Evolutionary conservation across 53 echinoderm and acorn worm species (phyloP), one percentile per base, ranked within the genome.

Genomic region (Patiria pectinifera): DNA sequence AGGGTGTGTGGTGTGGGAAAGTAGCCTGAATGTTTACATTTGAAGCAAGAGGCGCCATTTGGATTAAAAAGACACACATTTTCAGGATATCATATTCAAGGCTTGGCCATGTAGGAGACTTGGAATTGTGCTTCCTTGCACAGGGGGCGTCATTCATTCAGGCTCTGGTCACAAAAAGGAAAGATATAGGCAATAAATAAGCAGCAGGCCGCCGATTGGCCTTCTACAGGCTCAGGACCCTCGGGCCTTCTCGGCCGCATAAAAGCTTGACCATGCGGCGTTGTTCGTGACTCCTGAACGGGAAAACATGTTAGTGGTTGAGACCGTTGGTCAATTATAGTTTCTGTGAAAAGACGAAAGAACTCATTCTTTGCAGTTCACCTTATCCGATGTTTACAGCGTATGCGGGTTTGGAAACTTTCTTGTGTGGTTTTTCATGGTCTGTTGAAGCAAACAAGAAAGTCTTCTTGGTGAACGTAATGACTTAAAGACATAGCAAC

Each of bases 261-360:
- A 69, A 47, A 46, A 11, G 18, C 46, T 81, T 90, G 90, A 80
- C 90, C 86, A 90, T 66, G 80, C 90, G 46, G 90, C 77, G 16
- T 90, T 90, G 88, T 88, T 60, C 69, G 62, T 87, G 87, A 87
- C 76, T 78, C 48, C 4, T 87, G 46, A 78, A 87, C 87, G 72
- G 72, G 87, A 87, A 87, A 87, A 87, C 24, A 59, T 24, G 63
- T 59, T n/a, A 24, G 4, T 66, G 26, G 11, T 23, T 47, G 21
- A 23, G 61, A 62, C 59, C 62, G 74, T 24, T 87, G 79, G 78
- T 89, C 79, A 78, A 26, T 82, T 48, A 76, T 19, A 24, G 63
- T 26, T 89, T 87, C 78, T 78, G 16, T 62, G 78, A 78, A 78
- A 77, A 22, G 74, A 74, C 74, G 0, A n/a, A 74, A 66, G 2